Conservation (phyloP, 2,113 vertebrate genomes). For the Mormyrus lacerda region DNA sequence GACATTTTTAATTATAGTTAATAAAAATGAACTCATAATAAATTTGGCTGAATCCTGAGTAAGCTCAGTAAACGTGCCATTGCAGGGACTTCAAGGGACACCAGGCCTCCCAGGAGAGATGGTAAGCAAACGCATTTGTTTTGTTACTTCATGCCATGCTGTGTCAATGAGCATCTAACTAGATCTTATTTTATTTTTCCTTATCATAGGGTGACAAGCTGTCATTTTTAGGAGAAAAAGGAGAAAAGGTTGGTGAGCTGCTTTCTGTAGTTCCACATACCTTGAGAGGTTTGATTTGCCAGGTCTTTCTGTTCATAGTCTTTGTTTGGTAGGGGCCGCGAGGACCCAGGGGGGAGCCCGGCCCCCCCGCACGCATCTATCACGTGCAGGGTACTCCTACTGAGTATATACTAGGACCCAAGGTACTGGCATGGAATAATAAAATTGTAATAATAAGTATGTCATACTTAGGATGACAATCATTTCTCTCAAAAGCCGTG, state of each 20-base stretch:
- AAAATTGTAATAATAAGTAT: neutral
- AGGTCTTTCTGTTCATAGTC: neutral
- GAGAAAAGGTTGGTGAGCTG: constrained; percentile 72
- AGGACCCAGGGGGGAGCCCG: constrained; percentile 72
- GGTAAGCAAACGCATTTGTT: constrained; percentile 53
- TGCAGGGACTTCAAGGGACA: constrained; percentile 73
- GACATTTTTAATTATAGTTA: neutral
- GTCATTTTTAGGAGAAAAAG: constrained; percentile 76
- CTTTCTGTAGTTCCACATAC: neutral
- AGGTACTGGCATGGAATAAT: constrained; percentile 34
- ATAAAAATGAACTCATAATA: no score
- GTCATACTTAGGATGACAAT: neutral
- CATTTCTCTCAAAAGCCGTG: neutral
- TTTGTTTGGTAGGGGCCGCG: constrained; percentile 63
- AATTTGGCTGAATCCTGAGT: neutral
- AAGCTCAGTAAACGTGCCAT: constrained; percentile 28
- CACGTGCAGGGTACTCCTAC: neutral
- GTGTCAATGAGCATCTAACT: neutral
- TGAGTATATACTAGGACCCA: constrained; percentile 31
- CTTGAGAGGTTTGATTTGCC: neutral
- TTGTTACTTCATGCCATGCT: neutral
- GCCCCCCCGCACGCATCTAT: constrained; percentile 50
- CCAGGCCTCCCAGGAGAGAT: constrained; percentile 77
- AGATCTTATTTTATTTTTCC: constrained; percentile 23
- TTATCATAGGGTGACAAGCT: constrained; percentile 71